A percentile compares a stretch with the other conserved stretches of the same genome.
Conservation (phyloP, 2,797 vertebrate genomes). For the Clamator glandarius region DNA sequence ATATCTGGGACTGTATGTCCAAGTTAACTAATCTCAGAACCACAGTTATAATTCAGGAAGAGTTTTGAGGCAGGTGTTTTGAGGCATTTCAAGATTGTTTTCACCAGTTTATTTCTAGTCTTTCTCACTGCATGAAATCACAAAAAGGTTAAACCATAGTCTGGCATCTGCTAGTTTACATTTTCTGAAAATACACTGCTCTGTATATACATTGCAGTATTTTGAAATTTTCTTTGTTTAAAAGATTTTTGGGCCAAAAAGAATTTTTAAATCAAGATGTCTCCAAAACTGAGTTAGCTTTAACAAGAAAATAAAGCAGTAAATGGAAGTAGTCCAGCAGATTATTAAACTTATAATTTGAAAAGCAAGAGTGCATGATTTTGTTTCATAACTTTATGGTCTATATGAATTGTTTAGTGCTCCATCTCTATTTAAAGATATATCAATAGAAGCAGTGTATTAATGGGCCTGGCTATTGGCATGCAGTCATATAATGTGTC, state of each 20-base stretch:
- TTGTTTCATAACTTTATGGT: not conserved
- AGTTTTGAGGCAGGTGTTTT: not conserved
- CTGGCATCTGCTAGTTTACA: not conserved
- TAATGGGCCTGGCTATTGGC: not conserved
- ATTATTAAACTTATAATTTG: not conserved
- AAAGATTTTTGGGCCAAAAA: not conserved
- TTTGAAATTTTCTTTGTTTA: not conserved
- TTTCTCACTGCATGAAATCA: not conserved
- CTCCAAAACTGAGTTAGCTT: not conserved
- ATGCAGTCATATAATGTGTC: too few species aligned
- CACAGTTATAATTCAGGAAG: not conserved
- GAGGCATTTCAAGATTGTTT: not conserved
- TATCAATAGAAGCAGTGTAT: not conserved
- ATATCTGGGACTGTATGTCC: not conserved
- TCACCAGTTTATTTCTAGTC: not conserved
- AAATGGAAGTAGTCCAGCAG: not conserved
- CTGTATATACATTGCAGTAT: not conserved
- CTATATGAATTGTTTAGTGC: not conserved
- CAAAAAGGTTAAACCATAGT: not conserved
- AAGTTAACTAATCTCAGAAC: not conserved
- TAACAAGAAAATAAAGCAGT: not conserved
- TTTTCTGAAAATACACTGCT: not conserved
- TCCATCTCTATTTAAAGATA: not conserved
- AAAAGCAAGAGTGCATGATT: not conserved
- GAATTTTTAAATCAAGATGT: not conserved